phyloP scores from a whole-genome alignment of 2,113 vertebrate genomes.

The Tachuris rubrigastra region DNA sequence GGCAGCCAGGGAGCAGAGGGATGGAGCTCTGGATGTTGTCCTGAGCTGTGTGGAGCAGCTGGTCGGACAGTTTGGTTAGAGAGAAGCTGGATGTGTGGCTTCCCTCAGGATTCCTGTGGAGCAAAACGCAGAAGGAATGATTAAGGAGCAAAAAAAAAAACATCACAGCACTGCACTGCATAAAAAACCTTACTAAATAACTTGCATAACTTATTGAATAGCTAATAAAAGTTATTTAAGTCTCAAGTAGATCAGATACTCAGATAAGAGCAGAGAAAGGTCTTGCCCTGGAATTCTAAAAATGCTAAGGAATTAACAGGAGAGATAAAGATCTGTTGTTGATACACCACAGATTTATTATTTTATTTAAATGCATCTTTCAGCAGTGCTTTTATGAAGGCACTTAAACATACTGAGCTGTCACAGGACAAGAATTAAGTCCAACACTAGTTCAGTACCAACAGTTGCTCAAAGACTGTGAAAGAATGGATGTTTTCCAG shows the following conservation, averaged over 20 bases:
- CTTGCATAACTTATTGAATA: too few species aligned
- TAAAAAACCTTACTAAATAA: too few species aligned
- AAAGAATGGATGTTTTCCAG: neutral
- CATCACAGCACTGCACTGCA: neutral
- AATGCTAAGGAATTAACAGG: neutral
- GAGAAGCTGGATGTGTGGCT: neutral
- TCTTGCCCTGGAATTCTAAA: neutral
- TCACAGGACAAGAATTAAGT: neutral
- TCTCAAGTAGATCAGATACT: neutral
- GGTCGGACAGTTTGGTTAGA: neutral
- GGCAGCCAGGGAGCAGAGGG: neutral
- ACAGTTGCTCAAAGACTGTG: neutral
- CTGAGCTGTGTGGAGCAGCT: neutral
- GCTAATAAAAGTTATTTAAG: neutral
- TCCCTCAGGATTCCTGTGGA: neutral
- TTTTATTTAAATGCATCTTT: neutral
- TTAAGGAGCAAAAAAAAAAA: neutral
- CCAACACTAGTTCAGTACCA: neutral
- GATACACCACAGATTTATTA: neutral
- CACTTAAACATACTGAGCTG: neutral
- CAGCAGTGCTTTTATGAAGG: neutral
- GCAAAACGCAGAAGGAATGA: neutral
- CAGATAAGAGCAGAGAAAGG: neutral
- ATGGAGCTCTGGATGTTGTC: neutral
- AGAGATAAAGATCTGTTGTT: neutral